These are phyloP conservation scores for Simalia tracyae DNA, from an alignment of 2,797 vertebrate genomes.

Conservation along the genomic window DNA sequence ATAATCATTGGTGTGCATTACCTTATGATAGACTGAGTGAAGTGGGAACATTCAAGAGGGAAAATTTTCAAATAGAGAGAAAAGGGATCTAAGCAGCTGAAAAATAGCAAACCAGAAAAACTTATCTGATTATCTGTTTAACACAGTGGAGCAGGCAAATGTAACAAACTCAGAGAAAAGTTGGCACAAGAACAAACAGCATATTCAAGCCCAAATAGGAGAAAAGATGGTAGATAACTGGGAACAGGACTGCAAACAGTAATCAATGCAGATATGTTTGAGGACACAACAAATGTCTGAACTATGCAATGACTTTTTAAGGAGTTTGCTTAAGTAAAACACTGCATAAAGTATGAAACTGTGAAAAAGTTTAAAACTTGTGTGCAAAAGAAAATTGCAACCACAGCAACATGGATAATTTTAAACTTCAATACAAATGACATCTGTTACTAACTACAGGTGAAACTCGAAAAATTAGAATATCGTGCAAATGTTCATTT, in stretches of 20 bases:
- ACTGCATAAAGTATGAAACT: slow-evolving; percentile 17
- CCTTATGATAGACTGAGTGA: not conserved
- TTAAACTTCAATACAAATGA: slow-evolving; percentile 49
- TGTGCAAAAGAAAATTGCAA: slow-evolving; percentile 44
- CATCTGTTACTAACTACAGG: slow-evolving; percentile 55
- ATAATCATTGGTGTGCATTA: not conserved
- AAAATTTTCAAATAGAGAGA: not conserved
- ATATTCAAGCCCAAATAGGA: not conserved
- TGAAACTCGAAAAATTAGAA: too few species aligned
- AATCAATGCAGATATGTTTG: not conserved
- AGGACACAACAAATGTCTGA: slow-evolving; percentile 16
- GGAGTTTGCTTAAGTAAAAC: not conserved
- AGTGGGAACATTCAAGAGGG: not conserved
- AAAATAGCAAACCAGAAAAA: not conserved
- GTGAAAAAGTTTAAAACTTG: slow-evolving; percentile 47
- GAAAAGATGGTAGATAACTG: not conserved
- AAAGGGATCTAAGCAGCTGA: not conserved
- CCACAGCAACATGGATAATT: slow-evolving; percentile 28
- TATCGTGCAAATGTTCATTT: too few species aligned
- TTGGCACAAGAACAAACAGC: not conserved
- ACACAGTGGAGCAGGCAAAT: not conserved
- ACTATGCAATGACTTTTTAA: slow-evolving; percentile 21
- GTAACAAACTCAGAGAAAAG: not conserved
- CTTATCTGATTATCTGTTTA: not conserved
- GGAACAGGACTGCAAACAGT: not conserved